Base-by-base conservation (phyloP, 2,888 invertebrate species). In the Drosophila melanosoma region DNA sequence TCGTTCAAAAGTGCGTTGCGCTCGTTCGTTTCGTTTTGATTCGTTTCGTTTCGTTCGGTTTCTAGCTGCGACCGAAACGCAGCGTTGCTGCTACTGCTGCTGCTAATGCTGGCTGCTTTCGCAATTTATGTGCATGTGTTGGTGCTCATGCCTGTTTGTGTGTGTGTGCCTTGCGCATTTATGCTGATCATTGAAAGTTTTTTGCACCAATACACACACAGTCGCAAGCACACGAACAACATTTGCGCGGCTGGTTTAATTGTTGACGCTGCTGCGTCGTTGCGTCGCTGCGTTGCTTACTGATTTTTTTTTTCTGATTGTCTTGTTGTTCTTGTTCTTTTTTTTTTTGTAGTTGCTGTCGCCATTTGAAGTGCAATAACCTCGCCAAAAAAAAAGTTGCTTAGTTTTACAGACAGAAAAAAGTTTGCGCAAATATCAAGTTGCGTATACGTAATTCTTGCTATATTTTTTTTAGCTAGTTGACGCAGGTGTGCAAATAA, bases 151-250 rank as follows among this genome's bases (percentile, higher is more conserved):
- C 8, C 33, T 23, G 53, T 59, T 20, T 60, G 78, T 76, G 57
- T 61, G 54, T 82, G 66, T 74, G 65, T 74, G 84, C 58, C 74
- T 69, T 70, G 75, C 83, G 87, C 73, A 89, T 87, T 89, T 87
- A 89, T 85, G 87, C 82, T 89, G 85, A 89, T 85, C 90, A 89
- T 87, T 66, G 89, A 73, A 80, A 87, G 83, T 73, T 85, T 83
- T 85, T 74, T 56, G 62, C 83, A 87, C 89, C 66, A 81, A 62
- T 23, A 88, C 86, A 53, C 32, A 45, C 38, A 53, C 15, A 23
- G 4, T 80, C 78, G 48, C 26, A 51, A 20, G 48, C 58, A 67
- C 36, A 29, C 62, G 52, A 38, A 56, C 49, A 38, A 33, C 35
- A 61, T 64, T 69, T 58, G 68, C 69, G 59, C 48, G 33, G 56